Evolutionary conservation across 2,888 invertebrate species (phyloP).

Genomic region (Temnothorax unifasciatus): DNA sequence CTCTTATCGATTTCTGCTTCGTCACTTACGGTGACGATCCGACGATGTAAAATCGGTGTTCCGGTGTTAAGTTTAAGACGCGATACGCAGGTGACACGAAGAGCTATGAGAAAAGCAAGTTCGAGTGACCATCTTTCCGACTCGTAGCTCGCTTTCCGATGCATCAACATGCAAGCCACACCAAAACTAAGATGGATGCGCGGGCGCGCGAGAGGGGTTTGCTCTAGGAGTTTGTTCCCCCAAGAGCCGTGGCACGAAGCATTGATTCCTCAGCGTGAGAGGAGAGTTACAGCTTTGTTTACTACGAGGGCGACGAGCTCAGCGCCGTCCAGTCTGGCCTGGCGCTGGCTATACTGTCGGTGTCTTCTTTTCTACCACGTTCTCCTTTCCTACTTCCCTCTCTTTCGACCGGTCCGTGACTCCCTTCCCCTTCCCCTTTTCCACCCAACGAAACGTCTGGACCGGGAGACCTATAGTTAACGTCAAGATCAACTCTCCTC

Average conservation of each 20-base stretch:
- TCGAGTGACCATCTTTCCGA: conserved; percentile 45
- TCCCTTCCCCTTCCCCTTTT: conserved; percentile 39
- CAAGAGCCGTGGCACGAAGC: conserved; percentile 73
- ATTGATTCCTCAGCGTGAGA: conserved; percentile 85
- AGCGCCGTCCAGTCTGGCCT: conserved; percentile 86
- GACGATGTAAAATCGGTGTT: conserved; percentile 38
- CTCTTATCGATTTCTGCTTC: conserved; percentile 63
- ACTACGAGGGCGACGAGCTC: conserved; percentile 83
- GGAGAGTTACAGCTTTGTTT: conserved; percentile 86
- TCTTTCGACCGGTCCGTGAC: conserved; percentile 34
- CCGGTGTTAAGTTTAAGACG: conserved; percentile 20
- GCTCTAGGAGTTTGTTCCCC: conserved; percentile 76
- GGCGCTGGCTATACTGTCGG: conserved; percentile 67
- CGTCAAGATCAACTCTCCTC: conserved; percentile 69
- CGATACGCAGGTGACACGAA: conserved; percentile 12
- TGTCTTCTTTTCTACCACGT: conserved; percentile 65
- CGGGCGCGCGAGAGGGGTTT: conserved; percentile 55
- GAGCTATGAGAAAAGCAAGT: conserved; percentile 39
- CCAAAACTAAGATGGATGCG: conserved; percentile 79
- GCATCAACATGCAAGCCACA: conserved; percentile 80
- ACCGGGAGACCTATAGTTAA: conserved; percentile 63
- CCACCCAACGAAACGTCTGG: conserved; percentile 48
- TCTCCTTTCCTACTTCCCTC: conserved; percentile 52
- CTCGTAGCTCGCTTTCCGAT: conserved; percentile 62
- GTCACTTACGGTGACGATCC: conserved; percentile 64